A percentile compares a stretch with the other conserved stretches of the same genome.
Evolutionary conservation across 2,888 invertebrate species (phyloP).

Genomic region (Cataglyphis livida): DNA sequence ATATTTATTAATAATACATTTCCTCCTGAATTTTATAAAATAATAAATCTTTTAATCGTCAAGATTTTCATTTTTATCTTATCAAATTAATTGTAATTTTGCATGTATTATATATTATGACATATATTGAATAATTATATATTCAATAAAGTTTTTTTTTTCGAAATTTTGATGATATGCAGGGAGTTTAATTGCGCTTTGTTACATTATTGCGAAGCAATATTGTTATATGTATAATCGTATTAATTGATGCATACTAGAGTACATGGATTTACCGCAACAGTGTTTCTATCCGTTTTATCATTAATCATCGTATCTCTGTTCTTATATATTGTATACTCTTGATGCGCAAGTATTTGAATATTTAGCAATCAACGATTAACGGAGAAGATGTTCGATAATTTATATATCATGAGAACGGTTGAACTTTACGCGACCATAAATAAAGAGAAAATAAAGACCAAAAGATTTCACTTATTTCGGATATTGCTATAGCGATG

Average conservation of each 20-base stretch:
- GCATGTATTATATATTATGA: neutral
- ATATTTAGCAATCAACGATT: constrained; percentile 6
- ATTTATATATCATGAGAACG: neutral
- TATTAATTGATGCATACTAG: constrained; percentile 42
- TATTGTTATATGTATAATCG: constrained; percentile 21
- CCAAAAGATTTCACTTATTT: neutral
- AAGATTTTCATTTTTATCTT: neutral
- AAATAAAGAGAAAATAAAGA: constrained; percentile 22
- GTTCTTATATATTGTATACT: constrained; percentile 1
- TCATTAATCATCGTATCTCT: constrained; percentile 35
- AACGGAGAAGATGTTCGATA: neutral
- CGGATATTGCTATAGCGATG: neutral
- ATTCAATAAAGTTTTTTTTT: neutral
- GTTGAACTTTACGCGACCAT: neutral
- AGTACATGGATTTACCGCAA: constrained; percentile 29
- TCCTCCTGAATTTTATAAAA: neutral
- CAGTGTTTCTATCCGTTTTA: constrained; percentile 37
- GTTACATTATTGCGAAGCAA: constrained; percentile 14
- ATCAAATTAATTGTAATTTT: constrained; percentile 1
- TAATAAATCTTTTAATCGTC: neutral
- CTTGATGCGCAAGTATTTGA: neutral
- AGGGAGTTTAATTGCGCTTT: constrained; percentile 11
- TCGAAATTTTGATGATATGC: neutral
- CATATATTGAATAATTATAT: neutral
- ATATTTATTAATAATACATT: neutral